These are phyloP conservation scores for Patella vulgata DNA, from an alignment of 1,140 invertebrate genomes.

Conservation along the genomic window DNA sequence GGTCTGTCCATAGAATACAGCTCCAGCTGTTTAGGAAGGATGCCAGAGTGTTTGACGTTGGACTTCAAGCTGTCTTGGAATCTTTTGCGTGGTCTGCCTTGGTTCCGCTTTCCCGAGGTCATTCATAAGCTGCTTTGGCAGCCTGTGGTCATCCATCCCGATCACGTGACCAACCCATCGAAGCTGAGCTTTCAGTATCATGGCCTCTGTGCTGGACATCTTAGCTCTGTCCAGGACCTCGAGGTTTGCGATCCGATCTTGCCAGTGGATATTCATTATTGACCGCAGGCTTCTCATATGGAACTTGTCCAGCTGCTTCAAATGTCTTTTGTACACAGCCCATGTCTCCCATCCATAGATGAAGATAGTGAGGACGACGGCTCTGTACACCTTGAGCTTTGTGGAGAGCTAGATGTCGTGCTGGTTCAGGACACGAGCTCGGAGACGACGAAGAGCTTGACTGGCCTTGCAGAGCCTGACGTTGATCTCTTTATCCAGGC, in stretches of 20 bases:
- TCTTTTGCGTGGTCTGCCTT: no score
- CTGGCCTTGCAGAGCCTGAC: constrained; percentile 28
- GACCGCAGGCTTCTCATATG: constrained; percentile 11
- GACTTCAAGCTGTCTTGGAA: no score
- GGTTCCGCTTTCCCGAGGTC: no score
- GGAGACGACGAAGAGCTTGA: constrained; percentile 13
- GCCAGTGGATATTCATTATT: constrained; percentile 11
- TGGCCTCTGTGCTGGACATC: no score
- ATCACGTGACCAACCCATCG: constrained; percentile 5
- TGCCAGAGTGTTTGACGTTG: no score
- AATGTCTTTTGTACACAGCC: constrained; percentile 15
- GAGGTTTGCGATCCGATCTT: constrained; percentile 11
- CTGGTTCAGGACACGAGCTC: no score
- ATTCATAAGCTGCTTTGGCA: background rate
- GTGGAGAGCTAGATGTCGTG: background rate
- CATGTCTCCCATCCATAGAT: constrained; percentile 14
- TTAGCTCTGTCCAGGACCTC: constrained; percentile 11
- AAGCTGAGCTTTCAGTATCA: no score
- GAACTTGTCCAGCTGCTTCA: constrained; percentile 11
- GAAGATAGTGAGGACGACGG: constrained; percentile 20
- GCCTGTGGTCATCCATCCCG: background rate
- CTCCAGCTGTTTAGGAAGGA: no score
- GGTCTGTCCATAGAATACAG: no score
- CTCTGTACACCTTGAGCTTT: constrained; percentile 12
- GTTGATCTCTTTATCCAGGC: constrained; percentile 15